A percentile compares a stretch with the other conserved stretches of the same genome.
Conservation (phyloP, 53 echinoderm and acorn worm species). For the Stichopus horrens region DNA sequence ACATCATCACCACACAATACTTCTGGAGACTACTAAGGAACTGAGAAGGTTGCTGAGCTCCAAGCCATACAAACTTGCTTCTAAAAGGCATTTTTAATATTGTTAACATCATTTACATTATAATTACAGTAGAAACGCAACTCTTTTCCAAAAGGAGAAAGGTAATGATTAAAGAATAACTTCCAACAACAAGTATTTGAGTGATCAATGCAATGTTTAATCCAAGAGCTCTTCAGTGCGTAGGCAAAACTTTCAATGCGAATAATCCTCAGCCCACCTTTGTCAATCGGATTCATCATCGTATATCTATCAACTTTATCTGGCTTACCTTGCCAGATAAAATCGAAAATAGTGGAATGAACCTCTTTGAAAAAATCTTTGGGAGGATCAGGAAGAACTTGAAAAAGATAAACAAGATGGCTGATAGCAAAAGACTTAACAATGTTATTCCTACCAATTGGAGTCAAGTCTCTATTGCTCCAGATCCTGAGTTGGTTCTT, state of each 20-base stretch:
- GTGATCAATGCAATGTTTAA: not conserved
- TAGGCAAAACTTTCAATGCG: not conserved
- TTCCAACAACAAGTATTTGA: not conserved
- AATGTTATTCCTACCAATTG: not conserved
- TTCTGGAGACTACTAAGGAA: too few relatives aligned
- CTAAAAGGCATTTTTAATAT: not conserved
- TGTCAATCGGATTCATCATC: not conserved
- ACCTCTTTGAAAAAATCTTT: slow-evolving; percentile 1
- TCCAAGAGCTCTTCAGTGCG: not conserved
- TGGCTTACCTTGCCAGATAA: not conserved
- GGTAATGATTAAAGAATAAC: not conserved
- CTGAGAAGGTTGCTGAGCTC: not conserved
- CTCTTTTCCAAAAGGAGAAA: not conserved
- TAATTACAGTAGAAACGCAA: not conserved
- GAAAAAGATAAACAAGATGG: slow-evolving; percentile 6
- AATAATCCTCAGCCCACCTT: not conserved
- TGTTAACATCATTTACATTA: not conserved
- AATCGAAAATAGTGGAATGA: not conserved
- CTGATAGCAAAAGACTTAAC: not conserved
- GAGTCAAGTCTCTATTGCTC: not conserved
- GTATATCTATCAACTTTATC: not conserved
- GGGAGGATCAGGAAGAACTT: slow-evolving; percentile 5
- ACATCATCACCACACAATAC: too few relatives aligned
- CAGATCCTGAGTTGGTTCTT: not conserved
- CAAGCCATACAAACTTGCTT: not conserved